A percentile compares a stretch with the other conserved stretches of the same genome.
These are phyloP conservation scores for Hirundichthys speculiger DNA, from an alignment of 2,113 vertebrate genomes.

Conservation along the genomic window DNA sequence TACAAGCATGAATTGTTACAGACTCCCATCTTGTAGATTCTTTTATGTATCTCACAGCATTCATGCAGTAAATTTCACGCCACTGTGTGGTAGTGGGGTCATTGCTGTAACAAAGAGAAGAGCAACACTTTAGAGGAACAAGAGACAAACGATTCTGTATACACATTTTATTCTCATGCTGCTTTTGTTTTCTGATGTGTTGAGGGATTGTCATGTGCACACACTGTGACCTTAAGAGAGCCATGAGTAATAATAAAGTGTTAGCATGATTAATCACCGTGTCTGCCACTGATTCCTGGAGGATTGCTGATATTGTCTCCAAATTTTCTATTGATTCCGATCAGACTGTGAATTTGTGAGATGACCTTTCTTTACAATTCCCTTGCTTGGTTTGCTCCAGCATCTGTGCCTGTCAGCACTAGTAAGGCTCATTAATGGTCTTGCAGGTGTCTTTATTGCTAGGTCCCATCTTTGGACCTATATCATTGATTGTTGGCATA, in stretches of 20 bases:
- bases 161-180: conserved; percentile 24
- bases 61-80: conserved; percentile 63
- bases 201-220: conserved; percentile 26
- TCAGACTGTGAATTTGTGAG: conserved; percentile 76
- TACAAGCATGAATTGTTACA: conserved; percentile 77
- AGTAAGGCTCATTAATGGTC: conserved; percentile 68
- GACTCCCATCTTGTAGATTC: conserved; percentile 68
- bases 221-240: conserved; percentile 47
- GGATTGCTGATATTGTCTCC: conserved; percentile 70
- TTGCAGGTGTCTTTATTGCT: conserved; percentile 70
- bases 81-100: conserved; percentile 44
- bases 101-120: conserved; percentile 48
- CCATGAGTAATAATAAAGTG: conserved; percentile 71
- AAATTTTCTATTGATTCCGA: conserved; percentile 82
- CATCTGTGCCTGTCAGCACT: conserved; percentile 69
- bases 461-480: conserved; percentile 64
- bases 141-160: conserved; percentile 2
- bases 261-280: conserved; percentile 80
- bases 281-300: conserved; percentile 66
- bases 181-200: conserved; percentile 31
- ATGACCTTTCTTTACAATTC: conserved; percentile 77
- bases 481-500: conserved; percentile 76
- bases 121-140: conserved; percentile 30
- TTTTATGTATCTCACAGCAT: conserved; percentile 70
- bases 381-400: conserved; percentile 36